Evolutionary conservation across 2,888 invertebrate genomes (phyloP), one percentile per base, ranked within the genome.

Genomic region (Pandemis corylana): DNA sequence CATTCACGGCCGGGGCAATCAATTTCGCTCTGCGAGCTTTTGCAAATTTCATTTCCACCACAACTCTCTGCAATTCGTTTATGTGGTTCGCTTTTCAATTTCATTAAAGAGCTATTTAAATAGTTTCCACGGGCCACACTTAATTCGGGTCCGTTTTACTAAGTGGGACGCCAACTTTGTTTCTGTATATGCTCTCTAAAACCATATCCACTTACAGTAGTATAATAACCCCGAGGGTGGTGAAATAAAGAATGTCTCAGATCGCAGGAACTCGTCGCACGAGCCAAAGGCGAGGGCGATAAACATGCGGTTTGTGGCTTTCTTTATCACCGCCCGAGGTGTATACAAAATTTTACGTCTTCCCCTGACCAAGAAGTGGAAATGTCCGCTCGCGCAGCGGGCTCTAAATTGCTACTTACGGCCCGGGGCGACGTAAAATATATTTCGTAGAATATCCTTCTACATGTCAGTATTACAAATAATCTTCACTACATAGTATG

Each of bases 31-130:
- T 7, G 51, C 68, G 68, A 72, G 72, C 76, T 70, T 76, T 72
- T 71, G 63, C 72, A 64, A 77, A 77, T 76, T 74, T 72, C 70
- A 69, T 74, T 77, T 76, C 71, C 67, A 73, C 77, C 76, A 63
- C 76, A 76, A 77, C 74, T 72, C 71, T 72, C 69, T 68, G 66
- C 62, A 20, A 71, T 75, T 67, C 67, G 67, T 62, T 71, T 73
- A 68, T 76, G 64, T 36, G 75, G 70, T 42, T 68, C 63, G 71
- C 71, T 76, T 72, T 72, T 74, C 73, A 74, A 77, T 77, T 76
- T 74, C 68, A 65, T 64, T 74, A 74, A 76, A 71, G 71, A 71
- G 74, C 59, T 67, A 63, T 74, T 76, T 68, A 77, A 59, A 75
- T 75, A 71, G 66, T 75, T 71, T 71, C 56, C 61, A 28, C 61